Percentiles rank a stretch among this genome's conserved stretches.
Conservation (phyloP, 2,888 invertebrate genomes). For the Chrysolina haemoptera region DNA sequence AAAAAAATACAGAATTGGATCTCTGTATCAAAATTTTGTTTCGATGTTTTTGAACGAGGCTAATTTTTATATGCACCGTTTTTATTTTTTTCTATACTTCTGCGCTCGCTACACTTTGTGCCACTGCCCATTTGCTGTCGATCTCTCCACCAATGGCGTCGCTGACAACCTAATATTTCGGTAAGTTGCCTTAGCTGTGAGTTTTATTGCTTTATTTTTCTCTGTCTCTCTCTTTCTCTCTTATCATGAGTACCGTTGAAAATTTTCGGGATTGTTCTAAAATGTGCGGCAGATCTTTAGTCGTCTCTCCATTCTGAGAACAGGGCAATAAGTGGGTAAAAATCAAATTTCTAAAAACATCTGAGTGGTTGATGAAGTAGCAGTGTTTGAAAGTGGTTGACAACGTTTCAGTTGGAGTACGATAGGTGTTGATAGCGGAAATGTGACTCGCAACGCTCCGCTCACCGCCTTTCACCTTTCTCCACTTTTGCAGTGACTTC, state of each 20-base stretch:
- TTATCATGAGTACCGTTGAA: conserved; percentile 41
- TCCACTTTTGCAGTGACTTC: too few species aligned
- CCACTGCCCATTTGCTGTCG: conserved; percentile 67
- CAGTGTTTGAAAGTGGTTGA: too few species aligned
- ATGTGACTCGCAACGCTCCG: too few species aligned
- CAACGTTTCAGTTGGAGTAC: too few species aligned
- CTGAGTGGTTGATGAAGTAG: too few species aligned
- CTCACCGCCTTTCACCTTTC: too few species aligned
- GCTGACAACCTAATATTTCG: conserved; percentile 62
- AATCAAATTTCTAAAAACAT: too few species aligned
- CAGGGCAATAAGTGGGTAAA: too few species aligned
- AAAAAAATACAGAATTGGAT: conserved; percentile 21
- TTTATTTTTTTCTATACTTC: conserved; percentile 71
- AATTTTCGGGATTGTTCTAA: conserved; percentile 16
- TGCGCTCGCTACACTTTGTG: conserved; percentile 70
- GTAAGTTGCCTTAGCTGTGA: conserved; percentile 65
- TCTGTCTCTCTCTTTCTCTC: conserved; percentile 24
- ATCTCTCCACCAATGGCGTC: conserved; percentile 61
- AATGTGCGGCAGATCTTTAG: neutral
- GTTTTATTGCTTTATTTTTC: conserved; percentile 31
- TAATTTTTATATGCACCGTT: conserved; percentile 71
- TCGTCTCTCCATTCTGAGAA: neutral
- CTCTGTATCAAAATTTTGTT: conserved; percentile 47
- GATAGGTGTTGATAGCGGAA: too few species aligned
- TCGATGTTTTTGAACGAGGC: conserved; percentile 59